Evolutionary conservation across 2,888 invertebrate genomes (phyloP).

Genomic region (Bursaphelenchus okinawaensis): DNA sequence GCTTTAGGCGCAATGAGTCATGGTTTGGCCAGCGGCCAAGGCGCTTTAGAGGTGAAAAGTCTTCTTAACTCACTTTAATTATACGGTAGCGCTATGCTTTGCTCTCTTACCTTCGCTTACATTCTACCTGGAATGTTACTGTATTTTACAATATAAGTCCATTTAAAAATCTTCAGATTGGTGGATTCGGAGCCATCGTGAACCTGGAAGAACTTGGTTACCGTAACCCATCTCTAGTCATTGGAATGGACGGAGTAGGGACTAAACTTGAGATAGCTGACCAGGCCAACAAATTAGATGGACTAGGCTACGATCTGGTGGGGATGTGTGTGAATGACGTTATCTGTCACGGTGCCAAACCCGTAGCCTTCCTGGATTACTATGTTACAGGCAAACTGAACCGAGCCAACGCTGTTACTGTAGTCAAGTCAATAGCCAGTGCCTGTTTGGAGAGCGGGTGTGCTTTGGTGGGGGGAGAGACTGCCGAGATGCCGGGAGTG

Average conservation of each 20-base stretch:
- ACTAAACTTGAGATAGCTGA: slow-evolving; percentile 74
- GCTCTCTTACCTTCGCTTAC: too few relatives aligned
- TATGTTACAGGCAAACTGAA: slow-evolving; percentile 84
- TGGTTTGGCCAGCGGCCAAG: too few relatives aligned
- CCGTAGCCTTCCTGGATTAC: slow-evolving; percentile 92
- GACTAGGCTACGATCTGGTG: slow-evolving; percentile 86
- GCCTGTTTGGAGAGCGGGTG: slow-evolving; percentile 82
- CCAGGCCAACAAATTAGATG: slow-evolving; percentile 65
- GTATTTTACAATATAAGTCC: too few relatives aligned
- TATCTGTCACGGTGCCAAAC: slow-evolving; percentile 87
- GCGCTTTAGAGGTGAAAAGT: too few relatives aligned
- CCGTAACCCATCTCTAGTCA: slow-evolving; percentile 76
- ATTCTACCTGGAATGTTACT: too few relatives aligned
- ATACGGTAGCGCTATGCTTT: too few relatives aligned
- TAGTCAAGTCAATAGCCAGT: slow-evolving; percentile 79
- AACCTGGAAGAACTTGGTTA: slow-evolving; percentile 70
- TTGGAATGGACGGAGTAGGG: slow-evolving; percentile 92
- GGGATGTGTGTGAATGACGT: slow-evolving; percentile 98
- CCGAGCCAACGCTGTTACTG: slow-evolving; percentile 68
- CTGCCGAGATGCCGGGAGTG: slow-evolving; percentile 94
- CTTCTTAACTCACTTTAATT: too few relatives aligned
- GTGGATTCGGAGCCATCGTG: slow-evolving; percentile 89
- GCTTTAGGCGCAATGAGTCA: too few relatives aligned
- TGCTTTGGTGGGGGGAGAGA: slow-evolving; percentile 82
- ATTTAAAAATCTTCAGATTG: too few relatives aligned